Percentiles rank a stretch among this genome's conserved stretches.
Conservation (phyloP, 2,888 invertebrate genomes). For the Aleiodes leptofemur region DNA sequence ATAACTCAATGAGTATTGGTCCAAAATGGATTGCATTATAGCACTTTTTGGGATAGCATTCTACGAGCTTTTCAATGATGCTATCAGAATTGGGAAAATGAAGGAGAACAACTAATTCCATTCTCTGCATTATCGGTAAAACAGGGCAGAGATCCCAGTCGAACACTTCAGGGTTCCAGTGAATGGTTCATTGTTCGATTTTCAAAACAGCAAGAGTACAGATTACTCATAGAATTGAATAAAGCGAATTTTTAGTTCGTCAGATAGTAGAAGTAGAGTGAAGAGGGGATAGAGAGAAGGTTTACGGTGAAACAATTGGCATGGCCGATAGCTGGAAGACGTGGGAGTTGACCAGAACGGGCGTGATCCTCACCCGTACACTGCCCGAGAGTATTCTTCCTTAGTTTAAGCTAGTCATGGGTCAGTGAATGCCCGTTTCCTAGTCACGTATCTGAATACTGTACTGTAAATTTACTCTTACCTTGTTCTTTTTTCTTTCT, state of each 20-base stretch:
- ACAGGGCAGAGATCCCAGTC: background rate
- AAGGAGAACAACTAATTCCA: no score
- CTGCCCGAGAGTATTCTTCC: constrained; percentile 42
- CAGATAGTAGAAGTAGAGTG: no score
- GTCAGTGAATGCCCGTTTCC: constrained; percentile 72
- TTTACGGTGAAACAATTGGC: constrained; percentile 49
- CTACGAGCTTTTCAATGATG: no score
- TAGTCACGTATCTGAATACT: constrained; percentile 72
- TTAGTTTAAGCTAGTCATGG: constrained; percentile 66
- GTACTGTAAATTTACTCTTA: constrained; percentile 24
- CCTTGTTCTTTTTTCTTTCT: constrained; percentile 15
- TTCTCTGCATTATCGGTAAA: background rate
- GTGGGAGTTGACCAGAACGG: constrained; percentile 65
- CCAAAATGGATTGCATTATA: no score
- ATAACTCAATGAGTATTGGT: no score
- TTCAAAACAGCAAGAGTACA: constrained; percentile 17
- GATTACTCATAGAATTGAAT: constrained; percentile 11
- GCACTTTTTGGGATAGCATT: no score
- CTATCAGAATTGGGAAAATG: no score
- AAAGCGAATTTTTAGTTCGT: background rate
- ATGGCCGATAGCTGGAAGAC: constrained; percentile 55
- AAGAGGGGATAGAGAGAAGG: background rate
- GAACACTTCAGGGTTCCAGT: background rate
- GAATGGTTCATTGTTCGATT: constrained; percentile 36
- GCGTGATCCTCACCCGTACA: constrained; percentile 60